Base-by-base conservation (phyloP, 2,888 invertebrate genomes). In the Brachynemurus nebulosus region DNA sequence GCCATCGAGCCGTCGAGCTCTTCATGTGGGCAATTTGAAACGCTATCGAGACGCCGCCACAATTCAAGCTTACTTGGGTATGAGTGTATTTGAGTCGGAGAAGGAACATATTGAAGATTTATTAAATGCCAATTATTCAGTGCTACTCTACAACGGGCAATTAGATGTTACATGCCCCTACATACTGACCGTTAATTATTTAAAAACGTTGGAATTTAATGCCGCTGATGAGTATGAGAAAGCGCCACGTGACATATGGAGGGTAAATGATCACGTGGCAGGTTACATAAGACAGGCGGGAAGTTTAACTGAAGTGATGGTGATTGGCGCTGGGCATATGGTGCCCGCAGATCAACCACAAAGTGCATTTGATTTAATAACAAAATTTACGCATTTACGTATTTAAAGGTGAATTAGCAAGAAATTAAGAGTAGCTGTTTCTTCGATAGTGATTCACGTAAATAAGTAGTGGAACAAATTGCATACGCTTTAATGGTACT, bases 81-180 rank as follows among this genome's bases (percentile, higher is more conserved):
- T 68, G 30, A 93, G 93, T 61, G 70, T 90, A 1, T 84, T 90
- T 81, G 76, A 85, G 56, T 81, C 83, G 0, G 79, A 88, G 7
- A 81, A 84, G 6, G 72, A 74, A 0, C 78, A 79, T 73, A 66
- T 88, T 44, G 69, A 75, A 0, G 78, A 80, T 52, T 63, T 89
- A 0, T 58, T 86, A 8, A 66, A 68, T 1, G 68, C 76, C 27
- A 63, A 76, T 52, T 84, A 82, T 55, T 68, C 72, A 59, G 76
- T 89, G n/a, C 70, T 92, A 36, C 72, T 91, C 47, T 93, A 92
- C 61, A 91, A 80, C 58, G 93, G 93, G 0, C 92, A 93, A 58
- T 60, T 93, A 50, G 93, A 95, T 60, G 82, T 93, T 11, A 88
- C 91, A 49, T 85, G 91, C 0, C 86, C 90, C 0, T 88, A 89